Evolutionary conservation across 2,888 invertebrate genomes (phyloP).

Genomic region (Agrilus cyanescens): DNA sequence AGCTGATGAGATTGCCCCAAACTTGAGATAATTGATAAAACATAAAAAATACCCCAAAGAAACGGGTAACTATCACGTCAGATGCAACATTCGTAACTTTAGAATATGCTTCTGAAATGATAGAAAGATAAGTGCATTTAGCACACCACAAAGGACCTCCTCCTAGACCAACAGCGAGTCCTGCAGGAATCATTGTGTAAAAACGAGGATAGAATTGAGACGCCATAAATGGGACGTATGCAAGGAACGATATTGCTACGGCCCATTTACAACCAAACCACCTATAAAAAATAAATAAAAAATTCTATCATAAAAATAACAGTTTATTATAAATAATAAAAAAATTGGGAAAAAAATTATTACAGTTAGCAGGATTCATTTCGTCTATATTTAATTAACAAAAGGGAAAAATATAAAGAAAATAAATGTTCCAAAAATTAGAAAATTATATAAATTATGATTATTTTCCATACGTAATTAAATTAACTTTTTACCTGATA

Average conservation of each 20-base stretch:
- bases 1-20: constrained; percentile 86
- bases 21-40: constrained; percentile 94
- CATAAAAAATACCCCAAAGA: constrained; percentile 94
- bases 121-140: constrained; percentile 86
- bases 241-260: constrained; percentile 68
- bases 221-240: constrained; percentile 86
- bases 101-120: constrained; percentile 69
- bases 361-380: no score
- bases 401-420: no score
- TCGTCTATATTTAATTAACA: not conserved
- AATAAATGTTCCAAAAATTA: no score
- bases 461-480: not conserved
- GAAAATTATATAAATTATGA: not conserved
- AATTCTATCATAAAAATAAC: no score
- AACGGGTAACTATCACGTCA: constrained; percentile 75
- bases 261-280: constrained; percentile 88
- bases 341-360: not conserved
- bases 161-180: constrained; percentile 72
- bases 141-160: constrained; percentile 94
- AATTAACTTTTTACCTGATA: constrained; percentile 50
- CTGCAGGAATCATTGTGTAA: constrained; percentile 72
- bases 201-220: constrained; percentile 84
- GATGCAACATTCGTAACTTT: constrained; percentile 53
- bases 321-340: no score
- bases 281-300: constrained; percentile 37